Base-by-base conservation (phyloP, 2,797 vertebrate species). In the Amphiprion clarkii region DNA sequence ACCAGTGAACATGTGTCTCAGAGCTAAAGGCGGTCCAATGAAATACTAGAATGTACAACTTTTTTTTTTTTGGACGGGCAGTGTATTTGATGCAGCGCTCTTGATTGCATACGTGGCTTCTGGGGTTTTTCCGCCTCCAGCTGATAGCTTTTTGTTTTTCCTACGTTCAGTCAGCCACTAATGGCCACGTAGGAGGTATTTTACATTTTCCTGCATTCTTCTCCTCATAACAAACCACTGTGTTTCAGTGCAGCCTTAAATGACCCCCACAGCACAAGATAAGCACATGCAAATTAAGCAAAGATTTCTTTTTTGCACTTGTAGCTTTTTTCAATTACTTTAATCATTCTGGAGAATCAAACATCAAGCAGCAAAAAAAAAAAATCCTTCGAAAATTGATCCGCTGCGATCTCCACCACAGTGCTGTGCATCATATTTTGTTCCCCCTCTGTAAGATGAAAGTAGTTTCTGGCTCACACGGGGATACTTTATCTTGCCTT, bases 401-500 rank as follows among this genome's bases (percentile, higher is more conserved):
- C 61, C 0, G 9, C 25, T 54, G 33, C 58, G 74, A 73, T 73
- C 77, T 60, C 8, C 58, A 48, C 62, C 60, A 21, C 40, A 10
- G 48, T 5, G 67, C 71, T 39, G 69, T 62, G 67, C 78, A 71
- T 83, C 60, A 59, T 67, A 70, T 74, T 83, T 36, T 55, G 63
- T 66, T 59, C 27, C 25, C 46, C 2, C 23, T 74, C 57, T 61
- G 42, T 12, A 6, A 72, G 83, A 84, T 72, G 67, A 84, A 84
- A 82, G 76, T n/a, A 1, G 54, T 67, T 74, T 44, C 46, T 29
- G 27, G 60, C 65, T 69, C 48, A 33, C 42, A n/a, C 27, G 21
- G 69, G 44, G 73, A 59, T 54, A 49, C 52, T 72, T 71, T 76
- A 79, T 81, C 81, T 81, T 39, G 27, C 39, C 59, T 74, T 74